phyloP scores from a whole-genome alignment of 2,888 invertebrate species.

The Ferdinandea cuprea region DNA sequence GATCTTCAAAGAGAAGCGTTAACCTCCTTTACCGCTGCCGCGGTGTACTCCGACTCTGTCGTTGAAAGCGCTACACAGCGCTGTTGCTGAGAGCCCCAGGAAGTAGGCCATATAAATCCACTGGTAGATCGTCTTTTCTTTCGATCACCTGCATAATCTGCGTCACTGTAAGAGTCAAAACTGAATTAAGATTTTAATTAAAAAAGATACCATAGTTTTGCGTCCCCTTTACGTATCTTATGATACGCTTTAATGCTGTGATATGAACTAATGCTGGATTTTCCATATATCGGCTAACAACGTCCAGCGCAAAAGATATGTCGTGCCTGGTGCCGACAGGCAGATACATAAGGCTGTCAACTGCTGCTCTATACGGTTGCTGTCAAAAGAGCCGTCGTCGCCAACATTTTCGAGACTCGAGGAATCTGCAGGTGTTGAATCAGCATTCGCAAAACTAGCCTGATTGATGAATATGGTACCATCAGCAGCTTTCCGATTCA shows the following conservation, averaged over 20 bases:
- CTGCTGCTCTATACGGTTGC: conserved; percentile 46
- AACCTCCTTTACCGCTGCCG: conserved; percentile 75
- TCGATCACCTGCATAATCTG: conserved; percentile 41
- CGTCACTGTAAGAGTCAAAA: conserved; percentile 37
- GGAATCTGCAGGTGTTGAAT: conserved; percentile 27
- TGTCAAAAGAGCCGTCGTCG: not conserved
- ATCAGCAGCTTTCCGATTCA: conserved; percentile 16
- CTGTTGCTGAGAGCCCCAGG: conserved; percentile 51
- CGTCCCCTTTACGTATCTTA: conserved; percentile 58
- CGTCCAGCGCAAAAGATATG: conserved; percentile 44
- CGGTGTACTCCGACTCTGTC: conserved; percentile 78
- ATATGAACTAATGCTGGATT: conserved; percentile 27
- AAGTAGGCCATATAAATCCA: conserved; percentile 42
- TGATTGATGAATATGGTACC: conserved; percentile 31
- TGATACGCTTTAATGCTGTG: conserved; percentile 37
- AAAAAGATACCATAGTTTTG: conserved; percentile 44
- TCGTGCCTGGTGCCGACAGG: conserved; percentile 62
- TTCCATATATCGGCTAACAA: conserved; percentile 45
- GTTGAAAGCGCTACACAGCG: conserved; percentile 74
- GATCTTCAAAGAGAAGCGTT: conserved; percentile 51
- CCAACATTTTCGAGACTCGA: not conserved
- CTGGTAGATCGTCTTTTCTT: conserved; percentile 35
- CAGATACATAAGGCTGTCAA: conserved; percentile 55
- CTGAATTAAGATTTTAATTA: conserved; percentile 9
- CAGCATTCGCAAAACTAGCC: conserved; percentile 28